Evolutionary conservation across 2,888 invertebrate genomes (phyloP).

Genomic region (Herminia tarsipennalis): DNA sequence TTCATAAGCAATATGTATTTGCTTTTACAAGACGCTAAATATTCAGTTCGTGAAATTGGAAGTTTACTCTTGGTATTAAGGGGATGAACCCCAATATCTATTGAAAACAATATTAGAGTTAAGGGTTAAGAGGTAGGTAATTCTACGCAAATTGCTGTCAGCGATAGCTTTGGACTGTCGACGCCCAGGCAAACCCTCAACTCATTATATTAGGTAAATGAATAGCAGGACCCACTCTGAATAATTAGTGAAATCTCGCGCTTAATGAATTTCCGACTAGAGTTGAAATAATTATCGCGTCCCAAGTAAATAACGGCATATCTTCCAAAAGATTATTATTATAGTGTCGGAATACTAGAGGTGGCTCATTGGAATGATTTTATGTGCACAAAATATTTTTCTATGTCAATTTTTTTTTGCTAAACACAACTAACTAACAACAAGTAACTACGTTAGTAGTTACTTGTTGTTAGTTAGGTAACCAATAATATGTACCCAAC

Average conservation of each 20-base stretch:
- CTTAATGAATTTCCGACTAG: slow-evolving; percentile 46
- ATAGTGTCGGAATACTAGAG: too few relatives aligned
- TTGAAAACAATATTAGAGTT: slow-evolving; percentile 34
- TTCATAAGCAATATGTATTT: slow-evolving; percentile 25
- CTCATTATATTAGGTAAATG: slow-evolving; percentile 32
- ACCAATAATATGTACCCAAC: too few relatives aligned
- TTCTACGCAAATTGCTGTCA: slow-evolving; percentile 25
- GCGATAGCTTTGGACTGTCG: slow-evolving; percentile 24
- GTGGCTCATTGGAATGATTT: too few relatives aligned
- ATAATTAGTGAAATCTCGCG: slow-evolving; percentile 46
- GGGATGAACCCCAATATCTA: slow-evolving; percentile 23
- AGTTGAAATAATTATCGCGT: slow-evolving; percentile 45
- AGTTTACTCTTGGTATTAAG: slow-evolving; percentile 14
- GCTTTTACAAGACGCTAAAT: slow-evolving; percentile 24
- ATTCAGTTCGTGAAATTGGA: slow-evolving; percentile 29
- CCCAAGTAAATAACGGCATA: slow-evolving; percentile 18
- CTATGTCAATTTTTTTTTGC: too few relatives aligned
- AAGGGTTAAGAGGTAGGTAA: slow-evolving; percentile 29
- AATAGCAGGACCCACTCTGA: slow-evolving; percentile 33
- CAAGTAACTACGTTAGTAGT: too few relatives aligned
- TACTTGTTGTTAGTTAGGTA: too few relatives aligned
- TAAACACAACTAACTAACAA: too few relatives aligned
- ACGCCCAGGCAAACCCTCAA: slow-evolving; percentile 19
- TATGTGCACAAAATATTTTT: too few relatives aligned
- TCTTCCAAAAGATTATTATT: slow-evolving; percentile 11